These are phyloP conservation scores for Euglossa dilemma DNA, from an alignment of 1,140 invertebrate genomes.

Conservation along the genomic window DNA sequence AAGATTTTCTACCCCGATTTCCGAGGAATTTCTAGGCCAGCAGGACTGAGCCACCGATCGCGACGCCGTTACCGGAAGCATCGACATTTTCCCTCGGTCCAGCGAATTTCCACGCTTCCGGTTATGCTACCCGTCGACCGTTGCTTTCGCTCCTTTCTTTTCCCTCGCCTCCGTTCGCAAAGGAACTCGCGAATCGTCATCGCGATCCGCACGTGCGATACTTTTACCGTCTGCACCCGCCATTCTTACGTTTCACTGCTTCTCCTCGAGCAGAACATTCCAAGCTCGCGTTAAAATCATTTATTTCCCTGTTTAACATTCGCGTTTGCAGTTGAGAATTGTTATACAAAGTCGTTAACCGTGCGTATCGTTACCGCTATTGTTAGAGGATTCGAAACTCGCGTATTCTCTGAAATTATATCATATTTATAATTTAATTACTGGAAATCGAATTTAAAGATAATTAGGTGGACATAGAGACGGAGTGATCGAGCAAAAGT, in stretches of 20 bases:
- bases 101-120: slow-evolving; percentile 15
- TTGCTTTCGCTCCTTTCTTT: slow-evolving; percentile 2
- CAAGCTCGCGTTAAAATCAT: too few species aligned
- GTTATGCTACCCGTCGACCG: background rate
- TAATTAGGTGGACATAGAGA: too few species aligned
- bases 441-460: too few species aligned
- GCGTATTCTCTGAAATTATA: too few species aligned
- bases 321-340: too few species aligned
- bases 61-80: slow-evolving; percentile 19
- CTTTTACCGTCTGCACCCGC: background rate
- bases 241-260: background rate
- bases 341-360: too few species aligned
- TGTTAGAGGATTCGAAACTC: too few species aligned
- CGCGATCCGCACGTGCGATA: background rate
- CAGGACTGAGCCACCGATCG: slow-evolving; percentile 4
- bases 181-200: background rate
- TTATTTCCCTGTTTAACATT: too few species aligned
- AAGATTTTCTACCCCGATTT: slow-evolving; percentile 19
- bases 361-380: too few species aligned
- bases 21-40: slow-evolving; percentile 22
- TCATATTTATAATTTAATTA: too few species aligned
- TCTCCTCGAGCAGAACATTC: too few species aligned
- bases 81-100: slow-evolving; percentile 28
- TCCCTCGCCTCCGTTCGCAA: background rate
- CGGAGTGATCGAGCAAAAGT: too few species aligned